Evolutionary conservation across 2,113 vertebrate species (phyloP).

Genomic region (Rhabdomys dilectus): DNA sequence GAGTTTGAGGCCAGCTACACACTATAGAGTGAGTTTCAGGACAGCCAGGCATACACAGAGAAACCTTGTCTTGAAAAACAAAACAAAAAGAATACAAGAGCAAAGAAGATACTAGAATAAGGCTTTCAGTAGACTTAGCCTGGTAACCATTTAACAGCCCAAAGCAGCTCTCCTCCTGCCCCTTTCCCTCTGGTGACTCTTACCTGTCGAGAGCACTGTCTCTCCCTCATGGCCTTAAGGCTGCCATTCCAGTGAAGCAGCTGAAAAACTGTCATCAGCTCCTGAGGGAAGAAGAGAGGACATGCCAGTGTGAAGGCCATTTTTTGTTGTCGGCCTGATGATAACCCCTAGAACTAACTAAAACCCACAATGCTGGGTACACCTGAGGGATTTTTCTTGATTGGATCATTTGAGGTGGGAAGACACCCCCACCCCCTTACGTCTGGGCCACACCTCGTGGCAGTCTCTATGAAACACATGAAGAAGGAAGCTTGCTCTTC

Average conservation of each 20-base stretch:
- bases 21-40: not conserved
- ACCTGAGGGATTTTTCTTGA: not conserved
- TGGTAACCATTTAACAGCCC: not conserved
- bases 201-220: slow-evolving; percentile 98
- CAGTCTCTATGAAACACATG: not conserved
- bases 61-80: not conserved
- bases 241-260: slow-evolving; percentile 98
- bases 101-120: not conserved
- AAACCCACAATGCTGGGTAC: not conserved
- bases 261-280: slow-evolving; percentile 99
- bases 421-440: not conserved
- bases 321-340: not conserved
- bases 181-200: not conserved
- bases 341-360: not conserved
- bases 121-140: not conserved
- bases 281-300: slow-evolving; percentile 86
- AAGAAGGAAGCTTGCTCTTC: not conserved
- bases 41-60: not conserved
- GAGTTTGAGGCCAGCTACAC: not conserved
- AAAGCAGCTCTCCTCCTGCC: not conserved
- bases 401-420: not conserved
- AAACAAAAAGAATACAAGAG: not conserved
- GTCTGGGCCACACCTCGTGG: not conserved
- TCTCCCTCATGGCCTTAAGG: slow-evolving; percentile 98
- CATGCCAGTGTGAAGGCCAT: not conserved